Base-by-base conservation (phyloP, 2,113 vertebrate species). In the Scomber japonicus region DNA sequence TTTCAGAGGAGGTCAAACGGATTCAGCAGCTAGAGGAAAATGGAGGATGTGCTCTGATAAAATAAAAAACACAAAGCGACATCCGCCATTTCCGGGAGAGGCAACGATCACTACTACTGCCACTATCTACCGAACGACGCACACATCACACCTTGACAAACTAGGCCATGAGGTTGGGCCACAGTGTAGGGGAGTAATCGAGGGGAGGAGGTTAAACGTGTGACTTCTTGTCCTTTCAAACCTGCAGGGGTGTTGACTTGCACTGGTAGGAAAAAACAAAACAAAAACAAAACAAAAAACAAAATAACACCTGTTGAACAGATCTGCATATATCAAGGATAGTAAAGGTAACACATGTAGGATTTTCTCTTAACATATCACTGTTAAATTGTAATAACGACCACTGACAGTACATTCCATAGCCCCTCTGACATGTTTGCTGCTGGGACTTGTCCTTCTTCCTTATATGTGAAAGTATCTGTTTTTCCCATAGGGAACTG, bases 261-360 rank as follows among this genome's bases (percentile, higher is more conserved):
- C 96, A 97, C 96, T 95, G 95, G 95, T 97, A 97, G 77, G 83
- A 96, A 83, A 67, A 44, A 74, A 69, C 10, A 48, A n/a, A 57
- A 80, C 51, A 83, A 67, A 44, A 74, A 69, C 10, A 48, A n/a
- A 57, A 80, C 51, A 69, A 75, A 21, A 48, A 49, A 55, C 55
- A 57, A 78, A 95, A 97, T 90, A 98, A 98, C 96, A 95, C 96
- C 96, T 97, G 96, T 97, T 97, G 95, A 99, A 98, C 96, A 95
- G 92, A 99, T 99, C 97, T 99, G 98, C 98, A 99, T 99, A 99
- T 99, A 98, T 99, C 95, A 96, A 98, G 96, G 95, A 97, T 96
- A 96, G 96, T 91, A 84, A 90, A 90, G 83, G 83, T 89, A 83
- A 86, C 82, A 80, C 87, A 84, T 84, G 89, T 87, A 88, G 84